Base-by-base conservation (phyloP, 2,113 vertebrate species). In the Rhinoptilus africanus region DNA sequence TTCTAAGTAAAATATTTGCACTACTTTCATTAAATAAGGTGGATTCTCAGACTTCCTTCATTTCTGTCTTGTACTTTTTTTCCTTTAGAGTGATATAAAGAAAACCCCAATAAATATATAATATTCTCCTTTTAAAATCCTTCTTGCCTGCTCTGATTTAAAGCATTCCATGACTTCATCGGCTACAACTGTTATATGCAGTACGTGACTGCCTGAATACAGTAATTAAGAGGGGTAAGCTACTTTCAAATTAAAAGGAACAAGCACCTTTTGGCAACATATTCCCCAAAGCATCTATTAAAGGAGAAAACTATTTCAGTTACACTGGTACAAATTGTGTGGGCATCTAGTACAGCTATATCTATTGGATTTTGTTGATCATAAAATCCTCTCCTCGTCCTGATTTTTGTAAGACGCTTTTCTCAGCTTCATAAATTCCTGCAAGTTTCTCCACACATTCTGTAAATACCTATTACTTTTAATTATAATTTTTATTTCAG, bases 91-190 rank as follows among this genome's bases (percentile, higher is more conserved):
- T 64, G 35, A 32, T 48, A 85, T 57, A 93, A 95, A 83, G 14
- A 86, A 92, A 88, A 26, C 5, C 14, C 12, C 14, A 69, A 37
- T 39, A 92, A 89, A 89, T 51, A 89, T 51, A 26, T 23, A 76
- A 51, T 79, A 53, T 43, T 92, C 6, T 85, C 10, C 10, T 32
- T 91, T 80, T 81, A 10, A 95, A 96, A 85, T 56, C 28, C 35
- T 59, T 75, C 35, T 96, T 88, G 39, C 51, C 75, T 89, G 27
- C 30, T 88, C 34, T 79, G 57, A 89, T 86, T 93, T 96, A 94
- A 93, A 89, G 16, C 30, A 76, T 96, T 97, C 88, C 41, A 92
- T 96, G 43, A 94, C 83, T 95, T 97, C 92, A 97, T 86, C 2
- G 2, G 63, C 96, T 96, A 13, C 30, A 89, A 63, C 77, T 62